These are phyloP conservation scores for Laticauda laticaudata DNA, from an alignment of 2,113 vertebrate genomes.

Conservation along the genomic window DNA sequence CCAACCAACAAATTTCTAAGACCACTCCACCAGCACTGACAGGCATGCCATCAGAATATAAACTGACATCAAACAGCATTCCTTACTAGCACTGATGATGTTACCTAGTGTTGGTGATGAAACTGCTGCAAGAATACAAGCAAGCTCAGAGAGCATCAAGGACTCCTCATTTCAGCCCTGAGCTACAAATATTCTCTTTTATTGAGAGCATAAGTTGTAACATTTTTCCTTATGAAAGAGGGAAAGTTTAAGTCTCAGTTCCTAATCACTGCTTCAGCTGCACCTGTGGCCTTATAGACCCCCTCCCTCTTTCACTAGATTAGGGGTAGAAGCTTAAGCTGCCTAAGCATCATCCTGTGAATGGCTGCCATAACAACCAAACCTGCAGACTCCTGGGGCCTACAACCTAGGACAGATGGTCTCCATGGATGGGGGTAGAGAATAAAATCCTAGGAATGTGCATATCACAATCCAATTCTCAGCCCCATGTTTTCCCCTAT, in stretches of 20 bases:
- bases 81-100: background rate
- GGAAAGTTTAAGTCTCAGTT: background rate
- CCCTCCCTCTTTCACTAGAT: conserved; percentile 3
- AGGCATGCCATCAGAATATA: background rate
- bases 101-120: background rate
- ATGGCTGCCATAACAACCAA: conserved; percentile 4
- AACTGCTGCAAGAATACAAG: background rate
- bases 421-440: background rate
- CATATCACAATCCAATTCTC: conserved; percentile 16
- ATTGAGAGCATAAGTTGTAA: background rate
- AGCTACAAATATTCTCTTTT: background rate
- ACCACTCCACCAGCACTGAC: background rate
- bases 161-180: background rate
- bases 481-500: conserved; percentile 8
- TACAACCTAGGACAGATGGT: conserved; percentile 22
- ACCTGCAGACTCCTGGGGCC: conserved; percentile 12
- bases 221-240: background rate
- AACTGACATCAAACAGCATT: background rate
- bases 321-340: conserved; percentile 9
- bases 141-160: background rate
- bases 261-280: background rate
- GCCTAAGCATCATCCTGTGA: background rate
- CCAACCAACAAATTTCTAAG: background rate
- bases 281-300: background rate
- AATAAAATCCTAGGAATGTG: background rate